phyloP scores from a whole-genome alignment of 2,113 vertebrate genomes.

The Pangasianodon hypophthalmus region DNA sequence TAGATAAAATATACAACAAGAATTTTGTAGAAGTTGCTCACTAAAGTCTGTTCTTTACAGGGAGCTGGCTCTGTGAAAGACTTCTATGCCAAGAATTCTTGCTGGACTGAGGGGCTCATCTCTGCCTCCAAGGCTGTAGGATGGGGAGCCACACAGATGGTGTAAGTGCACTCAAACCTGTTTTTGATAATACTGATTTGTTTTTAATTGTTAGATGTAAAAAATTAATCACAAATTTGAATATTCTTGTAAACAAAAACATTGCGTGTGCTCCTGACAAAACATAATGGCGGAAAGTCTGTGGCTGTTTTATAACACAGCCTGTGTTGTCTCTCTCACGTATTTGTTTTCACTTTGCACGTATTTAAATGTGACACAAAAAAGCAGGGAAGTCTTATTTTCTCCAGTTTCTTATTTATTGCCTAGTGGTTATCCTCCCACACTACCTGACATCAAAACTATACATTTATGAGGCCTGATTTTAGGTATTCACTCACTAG shows the following conservation, averaged over 20 bases:
- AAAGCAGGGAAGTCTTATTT: neutral
- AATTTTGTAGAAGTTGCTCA: neutral
- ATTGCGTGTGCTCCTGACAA: neutral
- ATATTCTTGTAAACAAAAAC: neutral
- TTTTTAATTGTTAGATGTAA: neutral
- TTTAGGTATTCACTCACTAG: neutral
- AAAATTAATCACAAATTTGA: neutral
- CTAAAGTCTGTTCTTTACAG: slow-evolving; percentile 62
- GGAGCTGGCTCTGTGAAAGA: slow-evolving; percentile 88
- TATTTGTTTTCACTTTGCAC: neutral
- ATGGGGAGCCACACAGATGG: slow-evolving; percentile 93
- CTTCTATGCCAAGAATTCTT: slow-evolving; percentile 96
- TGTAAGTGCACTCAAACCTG: slow-evolving; percentile 76
- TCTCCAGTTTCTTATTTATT: neutral
- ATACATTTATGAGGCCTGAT: neutral
- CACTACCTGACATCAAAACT: neutral
- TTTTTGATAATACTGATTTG: neutral
- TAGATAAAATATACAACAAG: neutral
- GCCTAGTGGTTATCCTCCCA: neutral
- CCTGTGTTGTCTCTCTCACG: neutral
- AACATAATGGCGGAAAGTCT: neutral
- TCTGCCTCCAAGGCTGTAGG: slow-evolving; percentile 96
- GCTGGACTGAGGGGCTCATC: slow-evolving; percentile 96
- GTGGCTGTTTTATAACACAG: neutral
- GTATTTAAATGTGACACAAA: neutral